These are phyloP conservation scores for Stratiomys singularior DNA, from an alignment of 2,888 invertebrate genomes.

Conservation along the genomic window DNA sequence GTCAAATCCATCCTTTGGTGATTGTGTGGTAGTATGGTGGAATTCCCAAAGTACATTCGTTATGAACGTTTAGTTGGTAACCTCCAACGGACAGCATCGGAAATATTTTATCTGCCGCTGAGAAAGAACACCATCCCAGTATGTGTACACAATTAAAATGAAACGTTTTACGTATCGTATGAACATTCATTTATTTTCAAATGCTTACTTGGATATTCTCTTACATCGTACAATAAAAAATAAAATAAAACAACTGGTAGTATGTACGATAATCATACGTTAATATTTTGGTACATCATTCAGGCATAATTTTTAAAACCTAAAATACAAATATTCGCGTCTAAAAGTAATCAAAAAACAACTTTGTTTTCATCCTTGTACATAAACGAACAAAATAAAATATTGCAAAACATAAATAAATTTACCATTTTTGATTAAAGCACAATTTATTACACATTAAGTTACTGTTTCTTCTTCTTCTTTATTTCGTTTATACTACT, in stretches of 20 bases:
- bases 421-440: neutral
- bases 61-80: too few species aligned
- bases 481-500: neutral
- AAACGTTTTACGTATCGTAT: too few species aligned
- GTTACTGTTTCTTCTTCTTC: neutral
- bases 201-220: neutral
- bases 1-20: too few species aligned
- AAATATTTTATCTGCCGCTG: too few species aligned
- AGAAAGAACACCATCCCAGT: too few species aligned
- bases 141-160: too few species aligned
- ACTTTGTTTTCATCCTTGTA: neutral
- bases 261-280: neutral
- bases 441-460: conserved; percentile 19
- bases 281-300: conserved; percentile 23
- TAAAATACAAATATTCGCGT: neutral
- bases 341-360: neutral
- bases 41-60: too few species aligned
- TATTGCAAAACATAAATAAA: conserved; percentile 9
- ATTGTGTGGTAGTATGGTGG: too few species aligned
- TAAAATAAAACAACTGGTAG: neutral
- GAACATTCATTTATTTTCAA: neutral
- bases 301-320: neutral
- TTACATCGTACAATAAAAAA: neutral
- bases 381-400: conserved; percentile 9
- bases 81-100: too few species aligned